phyloP scores from a whole-genome alignment of 2,113 vertebrate species.

The Lagenorhynchus albirostris region DNA sequence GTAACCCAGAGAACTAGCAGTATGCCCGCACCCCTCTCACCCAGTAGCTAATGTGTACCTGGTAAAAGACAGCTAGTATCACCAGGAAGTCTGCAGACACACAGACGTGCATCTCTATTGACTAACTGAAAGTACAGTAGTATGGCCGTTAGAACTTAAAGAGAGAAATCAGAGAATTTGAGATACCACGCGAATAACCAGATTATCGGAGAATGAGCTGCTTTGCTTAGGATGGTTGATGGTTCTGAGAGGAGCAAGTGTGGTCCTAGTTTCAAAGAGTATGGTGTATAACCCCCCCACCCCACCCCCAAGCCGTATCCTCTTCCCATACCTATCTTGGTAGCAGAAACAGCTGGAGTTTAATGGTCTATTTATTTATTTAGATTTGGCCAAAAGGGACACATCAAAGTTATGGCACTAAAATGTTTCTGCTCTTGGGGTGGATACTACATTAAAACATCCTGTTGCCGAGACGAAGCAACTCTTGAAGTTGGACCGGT shows the following conservation, averaged over 20 bases:
- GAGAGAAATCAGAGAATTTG: not conserved
- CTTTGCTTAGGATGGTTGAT: not conserved
- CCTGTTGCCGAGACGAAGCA: not conserved
- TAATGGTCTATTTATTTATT: not conserved
- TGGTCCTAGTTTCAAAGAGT: not conserved
- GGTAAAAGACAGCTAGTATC: not conserved
- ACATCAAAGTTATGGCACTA: not conserved
- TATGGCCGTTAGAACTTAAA: not conserved
- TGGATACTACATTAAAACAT: not conserved
- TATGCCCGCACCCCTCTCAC: not conserved
- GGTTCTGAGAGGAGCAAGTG: not conserved
- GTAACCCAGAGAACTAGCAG: not conserved
- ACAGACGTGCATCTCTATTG: not conserved
- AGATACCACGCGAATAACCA: not conserved
- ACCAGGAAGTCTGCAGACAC: not conserved
- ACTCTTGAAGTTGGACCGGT: not conserved
- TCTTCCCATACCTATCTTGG: not conserved
- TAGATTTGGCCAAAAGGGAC: not conserved
- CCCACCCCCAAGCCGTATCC: rapidly evolving
- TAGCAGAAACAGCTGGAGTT: not conserved
- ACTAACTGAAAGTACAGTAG: not conserved
- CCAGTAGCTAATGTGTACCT: not conserved
- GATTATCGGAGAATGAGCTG: not conserved
- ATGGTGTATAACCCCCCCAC: too few species aligned
- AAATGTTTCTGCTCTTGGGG: not conserved